phyloP scores from a whole-genome alignment of 2,888 invertebrate species.

The Oligia latruncula region DNA sequence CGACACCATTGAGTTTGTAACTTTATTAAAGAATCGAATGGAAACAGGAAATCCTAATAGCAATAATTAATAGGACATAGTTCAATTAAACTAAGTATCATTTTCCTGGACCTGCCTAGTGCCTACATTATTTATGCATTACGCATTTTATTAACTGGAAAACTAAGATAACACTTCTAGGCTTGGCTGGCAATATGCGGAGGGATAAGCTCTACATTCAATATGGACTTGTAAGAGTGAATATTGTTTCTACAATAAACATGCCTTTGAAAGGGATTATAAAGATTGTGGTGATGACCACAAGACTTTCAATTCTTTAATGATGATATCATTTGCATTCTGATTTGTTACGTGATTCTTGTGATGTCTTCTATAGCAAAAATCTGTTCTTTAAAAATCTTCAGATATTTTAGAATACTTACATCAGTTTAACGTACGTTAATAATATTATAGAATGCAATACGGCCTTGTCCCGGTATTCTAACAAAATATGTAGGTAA shows the following conservation, averaged over 20 bases:
- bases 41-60: constrained; percentile 53
- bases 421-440: neutral
- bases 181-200: neutral
- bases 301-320: neutral
- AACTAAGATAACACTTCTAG: constrained; percentile 22
- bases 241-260: neutral
- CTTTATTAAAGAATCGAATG: constrained; percentile 29
- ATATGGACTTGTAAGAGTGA: neutral
- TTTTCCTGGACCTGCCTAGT: constrained; percentile 41
- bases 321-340: neutral
- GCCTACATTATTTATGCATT: constrained; percentile 42
- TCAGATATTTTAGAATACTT: neutral
- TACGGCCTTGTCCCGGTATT: constrained; percentile 42
- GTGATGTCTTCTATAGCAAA: neutral
- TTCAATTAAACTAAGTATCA: constrained; percentile 52
- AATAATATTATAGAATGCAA: neutral
- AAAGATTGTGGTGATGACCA: neutral
- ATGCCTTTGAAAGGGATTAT: neutral
- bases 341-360: neutral
- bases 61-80: constrained; percentile 44
- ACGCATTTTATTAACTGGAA: constrained; percentile 47
- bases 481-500: constrained; percentile 29
- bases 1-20: neutral
- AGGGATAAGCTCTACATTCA: neutral
- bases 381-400: neutral